Evolutionary conservation across 2,888 invertebrate species (phyloP), one percentile per base, ranked within the genome.

Genomic region (Prosapia bicincta): DNA sequence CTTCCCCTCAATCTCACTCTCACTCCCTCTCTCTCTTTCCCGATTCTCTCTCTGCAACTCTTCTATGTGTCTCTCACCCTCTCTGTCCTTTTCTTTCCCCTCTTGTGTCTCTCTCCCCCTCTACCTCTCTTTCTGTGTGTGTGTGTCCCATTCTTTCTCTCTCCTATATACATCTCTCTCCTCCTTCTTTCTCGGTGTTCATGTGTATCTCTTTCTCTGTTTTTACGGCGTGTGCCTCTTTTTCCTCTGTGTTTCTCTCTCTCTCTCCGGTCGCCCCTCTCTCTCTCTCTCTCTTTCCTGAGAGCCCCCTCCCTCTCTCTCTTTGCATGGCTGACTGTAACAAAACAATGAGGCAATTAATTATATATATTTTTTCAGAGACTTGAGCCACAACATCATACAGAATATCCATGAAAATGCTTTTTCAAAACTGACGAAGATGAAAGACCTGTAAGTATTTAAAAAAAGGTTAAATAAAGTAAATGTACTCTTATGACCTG

Each of bases 211-310:
- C 54, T 65, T 13, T 13, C 32, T 71, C 71, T 43, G 25, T 69
- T 66, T 25, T 5, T 74, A 23, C 38, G 38, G 69, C 69, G 69
- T 26, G 0, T 32, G 25, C 69, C 25, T 26, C 30, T 26, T 54
- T n/a, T 26, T 24, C 54, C 74, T 74, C 74, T 69, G 25, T 54
- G 54, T 10, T 65, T 54, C 72, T 65, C 72, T 71, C 54, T 54
- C 72, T 65, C 72, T 71, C 72, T 65, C 72, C 25, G 20, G 24
- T 23, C 66, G 9, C 20, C 69, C 26, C 69, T 26, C 20, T 26
- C 26, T 9, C 69, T 69, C 69, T 26, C 69, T 69, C 69, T 26
- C 69, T 26, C 25, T 69, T 26, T 69, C 69, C n/a, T n/a, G n/a
- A n/a, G n/a, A n/a, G n/a, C n/a, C n/a, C n/a, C n/a, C n/a, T n/a